A percentile compares a stretch with the other conserved stretches of the same genome.
These are phyloP conservation scores for Tetranychus truncatus DNA, from an alignment of 2,888 invertebrate genomes.

Conservation along the genomic window DNA sequence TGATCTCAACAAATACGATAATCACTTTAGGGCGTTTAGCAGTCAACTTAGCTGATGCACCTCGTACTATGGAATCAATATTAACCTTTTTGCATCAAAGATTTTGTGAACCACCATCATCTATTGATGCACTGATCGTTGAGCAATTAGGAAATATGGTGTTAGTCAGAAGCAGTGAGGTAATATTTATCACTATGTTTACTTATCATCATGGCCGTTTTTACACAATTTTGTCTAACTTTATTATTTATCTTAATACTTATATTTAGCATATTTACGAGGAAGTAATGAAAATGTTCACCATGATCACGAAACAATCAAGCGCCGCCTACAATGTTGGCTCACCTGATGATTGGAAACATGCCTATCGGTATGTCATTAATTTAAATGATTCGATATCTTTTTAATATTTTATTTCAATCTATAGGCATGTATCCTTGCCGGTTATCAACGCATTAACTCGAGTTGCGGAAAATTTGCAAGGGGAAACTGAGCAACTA, in stretches of 20 bases:
- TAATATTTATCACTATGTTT: background rate
- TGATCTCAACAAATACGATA: conserved; percentile 90
- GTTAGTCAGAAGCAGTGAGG: conserved; percentile 43
- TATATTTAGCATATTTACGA: conserved; percentile 48
- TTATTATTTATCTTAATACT: conserved; percentile 19
- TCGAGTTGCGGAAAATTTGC: conserved; percentile 82
- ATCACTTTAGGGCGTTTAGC: conserved; percentile 94
- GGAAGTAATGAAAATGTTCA: conserved; percentile 95
- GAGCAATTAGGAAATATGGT: conserved; percentile 96
- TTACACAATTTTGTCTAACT: background rate
- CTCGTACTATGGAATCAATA: conserved; percentile 82
- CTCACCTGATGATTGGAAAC: conserved; percentile 41
- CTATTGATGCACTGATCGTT: conserved; percentile 79
- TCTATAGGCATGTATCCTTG: conserved; percentile 55
- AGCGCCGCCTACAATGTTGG: conserved; percentile 46
- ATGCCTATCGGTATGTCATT: conserved; percentile 38
- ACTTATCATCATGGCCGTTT: background rate
- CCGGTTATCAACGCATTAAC: conserved; percentile 90
- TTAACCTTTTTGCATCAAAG: conserved; percentile 88
- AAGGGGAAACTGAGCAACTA: conserved; percentile 62
- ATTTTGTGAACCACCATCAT: conserved; percentile 77
- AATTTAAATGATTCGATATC: conserved; percentile 16
- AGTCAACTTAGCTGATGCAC: conserved; percentile 74
- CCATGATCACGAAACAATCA: conserved; percentile 78
- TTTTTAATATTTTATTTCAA: background rate